Base-by-base conservation (phyloP, 2,113 vertebrate genomes). In the Hemichromis elongatus region DNA sequence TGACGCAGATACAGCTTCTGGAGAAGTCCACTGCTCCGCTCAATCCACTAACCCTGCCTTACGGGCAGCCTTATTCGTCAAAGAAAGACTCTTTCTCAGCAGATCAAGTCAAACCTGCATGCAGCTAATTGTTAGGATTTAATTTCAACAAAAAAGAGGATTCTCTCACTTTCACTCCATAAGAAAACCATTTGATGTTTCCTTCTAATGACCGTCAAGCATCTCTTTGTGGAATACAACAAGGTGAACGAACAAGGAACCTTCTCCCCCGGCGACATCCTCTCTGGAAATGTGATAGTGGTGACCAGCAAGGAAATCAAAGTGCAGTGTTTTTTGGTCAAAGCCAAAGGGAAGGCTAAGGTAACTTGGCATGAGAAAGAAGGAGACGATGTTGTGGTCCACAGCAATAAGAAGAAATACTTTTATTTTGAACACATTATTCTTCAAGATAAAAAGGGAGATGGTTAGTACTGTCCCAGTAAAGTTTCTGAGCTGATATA, bases 371-470 rank as follows among this genome's bases (percentile, higher is more conserved):
- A 12, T 12, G 90, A 91, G 52, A 84, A 85, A 59, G 77, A 89
- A 28, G 90, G 91, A 54, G 24, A 53, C 19, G 14, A 21, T 53
- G 42, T 55, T 14, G 66, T 35, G 28, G 77, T 63, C 21, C 50
- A 88, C 70, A 81, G 81, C 10, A 53, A 93, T 84, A 95, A 93
- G 90, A 94, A 90, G 90, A 92, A 45, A 73, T 95, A 95, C 82
- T 95, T 95, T 77, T 40, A 89, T 70, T 94, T 94, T 85, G 87
- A 95, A 70, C 86, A 93, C 1, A 91, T 93, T 24, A 86, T 95
- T 83, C 88, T 95, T 50, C 95, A 95, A 81, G 94, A 95, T 59
- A 94, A 94, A 61, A 95, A 92, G 90, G 91, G 94, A 83, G 94
- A 95, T 84, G 95, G 94, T 95, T 40, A 42, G 94, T 94, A 73